Evolutionary conservation across 2,797 vertebrate genomes (phyloP).

Genomic region (Ataeniobius toweri): DNA sequence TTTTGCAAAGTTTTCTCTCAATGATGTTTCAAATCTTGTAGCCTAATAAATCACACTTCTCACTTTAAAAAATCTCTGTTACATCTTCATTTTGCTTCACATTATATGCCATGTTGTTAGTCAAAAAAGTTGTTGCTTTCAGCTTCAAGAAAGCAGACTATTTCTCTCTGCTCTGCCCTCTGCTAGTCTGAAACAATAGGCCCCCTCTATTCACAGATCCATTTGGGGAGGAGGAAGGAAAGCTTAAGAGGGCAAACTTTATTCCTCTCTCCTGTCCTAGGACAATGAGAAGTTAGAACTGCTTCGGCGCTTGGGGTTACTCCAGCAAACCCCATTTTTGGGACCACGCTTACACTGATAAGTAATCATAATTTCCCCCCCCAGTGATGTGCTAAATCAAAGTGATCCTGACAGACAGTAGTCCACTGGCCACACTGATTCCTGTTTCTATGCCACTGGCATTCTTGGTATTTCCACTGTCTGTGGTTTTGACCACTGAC

Average conservation of each 20-base stretch:
- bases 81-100: conserved; percentile 19
- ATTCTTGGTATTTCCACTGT: conserved; percentile 77
- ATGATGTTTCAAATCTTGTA: conserved; percentile 31
- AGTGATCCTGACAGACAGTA: conserved; percentile 55
- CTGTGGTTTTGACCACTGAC: conserved; percentile 78
- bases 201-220: conserved; percentile 39
- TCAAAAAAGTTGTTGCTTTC: conserved; percentile 56
- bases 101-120: conserved; percentile 52
- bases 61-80: conserved; percentile 15
- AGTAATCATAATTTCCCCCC: conserved; percentile 8
- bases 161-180: conserved; percentile 59
- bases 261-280: conserved; percentile 33
- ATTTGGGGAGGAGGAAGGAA: conserved; percentile 53
- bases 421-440: conserved; percentile 61
- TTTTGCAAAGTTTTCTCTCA: conserved; percentile 4
- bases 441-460: conserved; percentile 64
- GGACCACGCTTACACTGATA: conserved; percentile 19
- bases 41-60: conserved; percentile 23
- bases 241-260: conserved; percentile 67
- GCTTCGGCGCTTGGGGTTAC: conserved; percentile 33
- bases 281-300: conserved; percentile 51
- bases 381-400: conserved; percentile 19
- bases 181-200: conserved; percentile 72
- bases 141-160: conserved; percentile 48
- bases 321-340: conserved; percentile 2